A percentile compares a stretch with the other conserved stretches of the same genome.
These are phyloP conservation scores for Alitta virens DNA, from an alignment of 2,888 invertebrate species.

Conservation along the genomic window DNA sequence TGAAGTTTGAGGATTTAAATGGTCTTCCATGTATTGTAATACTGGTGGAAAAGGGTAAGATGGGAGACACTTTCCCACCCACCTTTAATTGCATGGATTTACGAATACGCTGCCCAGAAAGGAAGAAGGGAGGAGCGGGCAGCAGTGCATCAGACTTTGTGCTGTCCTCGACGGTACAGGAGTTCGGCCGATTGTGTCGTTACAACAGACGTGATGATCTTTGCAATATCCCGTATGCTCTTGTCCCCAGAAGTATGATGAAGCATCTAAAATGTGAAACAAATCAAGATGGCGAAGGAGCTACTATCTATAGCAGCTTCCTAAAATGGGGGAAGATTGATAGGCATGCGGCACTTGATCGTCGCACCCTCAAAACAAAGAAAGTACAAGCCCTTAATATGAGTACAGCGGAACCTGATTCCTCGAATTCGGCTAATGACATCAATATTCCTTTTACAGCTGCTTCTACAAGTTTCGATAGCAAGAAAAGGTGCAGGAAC, in stretches of 20 bases:
- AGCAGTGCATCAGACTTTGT: not conserved
- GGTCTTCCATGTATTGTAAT: slow-evolving; percentile 18
- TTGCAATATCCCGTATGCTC: slow-evolving; percentile 11
- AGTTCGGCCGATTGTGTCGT: slow-evolving; percentile 17
- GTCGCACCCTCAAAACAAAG: too few species aligned
- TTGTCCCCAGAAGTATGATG: not conserved
- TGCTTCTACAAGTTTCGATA: too few species aligned
- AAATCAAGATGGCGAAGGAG: not conserved
- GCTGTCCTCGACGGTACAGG: slow-evolving; percentile 11
- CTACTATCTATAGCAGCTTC: too few species aligned
- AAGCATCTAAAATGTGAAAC: not conserved
- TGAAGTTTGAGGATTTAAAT: slow-evolving; percentile 13
- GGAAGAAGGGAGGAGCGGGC: not conserved
- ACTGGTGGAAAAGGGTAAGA: slow-evolving; percentile 18
- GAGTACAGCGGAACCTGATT: too few species aligned
- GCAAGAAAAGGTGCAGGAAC: too few species aligned
- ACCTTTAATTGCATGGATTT: slow-evolving; percentile 21
- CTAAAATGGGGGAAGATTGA: too few species aligned
- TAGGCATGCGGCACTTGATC: too few species aligned
- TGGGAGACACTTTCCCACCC: slow-evolving; percentile 22
- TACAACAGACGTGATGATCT: slow-evolving; percentile 1
- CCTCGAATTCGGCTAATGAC: too few species aligned
- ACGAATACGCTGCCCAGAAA: not conserved
- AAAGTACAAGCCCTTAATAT: too few species aligned
- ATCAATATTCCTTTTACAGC: too few species aligned